phyloP scores from a whole-genome alignment of 2,888 invertebrate species.

The Apocheima hispidaria region DNA sequence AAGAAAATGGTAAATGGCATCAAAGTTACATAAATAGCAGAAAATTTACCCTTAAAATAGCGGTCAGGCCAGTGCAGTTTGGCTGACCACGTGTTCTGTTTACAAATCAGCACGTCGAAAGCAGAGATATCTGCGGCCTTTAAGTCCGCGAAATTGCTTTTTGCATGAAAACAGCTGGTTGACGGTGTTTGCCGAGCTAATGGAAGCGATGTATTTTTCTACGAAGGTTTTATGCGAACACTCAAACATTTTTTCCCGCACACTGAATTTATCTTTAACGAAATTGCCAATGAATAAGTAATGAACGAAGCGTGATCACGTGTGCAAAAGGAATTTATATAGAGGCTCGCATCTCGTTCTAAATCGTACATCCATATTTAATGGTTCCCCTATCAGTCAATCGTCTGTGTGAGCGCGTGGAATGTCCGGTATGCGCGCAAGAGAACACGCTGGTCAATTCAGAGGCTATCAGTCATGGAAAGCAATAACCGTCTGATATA shows the following conservation, averaged over 20 bases:
- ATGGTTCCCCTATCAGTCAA: conserved; percentile 63
- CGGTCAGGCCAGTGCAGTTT: conserved; percentile 28
- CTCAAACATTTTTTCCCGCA: conserved; percentile 33
- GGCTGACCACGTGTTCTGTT: conserved; percentile 42
- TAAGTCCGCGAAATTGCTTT: conserved; percentile 38
- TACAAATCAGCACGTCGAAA: conserved; percentile 39
- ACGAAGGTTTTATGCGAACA: conserved; percentile 38
- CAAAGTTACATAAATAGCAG: background rate
- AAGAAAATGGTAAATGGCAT: background rate
- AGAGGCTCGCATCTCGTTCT: conserved; percentile 53
- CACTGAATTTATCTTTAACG: conserved; percentile 35
- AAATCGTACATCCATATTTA: conserved; percentile 60
- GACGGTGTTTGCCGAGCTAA: conserved; percentile 37
- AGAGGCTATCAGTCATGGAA: conserved; percentile 62
- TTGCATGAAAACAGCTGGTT: conserved; percentile 41
- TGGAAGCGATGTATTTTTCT: conserved; percentile 38
- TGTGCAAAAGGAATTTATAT: conserved; percentile 53
- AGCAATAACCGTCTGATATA: conserved; percentile 58
- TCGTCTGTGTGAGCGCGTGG: conserved; percentile 60
- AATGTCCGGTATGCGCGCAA: conserved; percentile 65
- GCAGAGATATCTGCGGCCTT: conserved; percentile 38
- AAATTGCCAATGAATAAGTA: conserved; percentile 38
- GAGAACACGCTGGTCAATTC: conserved; percentile 72
- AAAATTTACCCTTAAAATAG: conserved; percentile 9
- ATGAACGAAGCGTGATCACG: conserved; percentile 37